These are phyloP conservation scores for Paragorgia papillata DNA, from an alignment of 92 coral and sea anemone genomes.

Conservation along the genomic window DNA sequence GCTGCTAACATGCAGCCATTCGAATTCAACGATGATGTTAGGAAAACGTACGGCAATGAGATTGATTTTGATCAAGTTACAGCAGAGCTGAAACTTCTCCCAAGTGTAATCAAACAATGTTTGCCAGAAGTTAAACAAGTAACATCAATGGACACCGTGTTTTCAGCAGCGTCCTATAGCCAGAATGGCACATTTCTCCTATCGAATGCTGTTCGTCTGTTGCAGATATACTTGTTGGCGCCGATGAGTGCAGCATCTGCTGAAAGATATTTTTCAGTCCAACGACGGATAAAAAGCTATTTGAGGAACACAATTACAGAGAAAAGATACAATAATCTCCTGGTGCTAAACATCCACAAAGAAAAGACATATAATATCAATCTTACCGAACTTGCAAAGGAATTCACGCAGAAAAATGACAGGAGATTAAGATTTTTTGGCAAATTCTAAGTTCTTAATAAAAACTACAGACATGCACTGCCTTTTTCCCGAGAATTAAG, in stretches of 20 bases:
- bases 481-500: too few species aligned
- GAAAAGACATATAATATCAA: background rate
- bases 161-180: background rate
- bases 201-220: background rate
- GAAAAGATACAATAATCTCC: background rate
- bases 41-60: background rate
- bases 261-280: constrained; percentile 21
- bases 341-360: constrained; percentile 19
- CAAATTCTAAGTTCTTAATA: background rate
- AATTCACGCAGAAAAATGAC: constrained; percentile 9
- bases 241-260: constrained; percentile 1
- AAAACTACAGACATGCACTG: too few species aligned
- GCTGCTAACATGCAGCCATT: constrained; percentile 14
- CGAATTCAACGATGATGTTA: background rate
- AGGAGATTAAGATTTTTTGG: constrained; percentile 8
- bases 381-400: constrained; percentile 10
- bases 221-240: constrained; percentile 26
- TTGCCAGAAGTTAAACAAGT: constrained; percentile 17
- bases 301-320: background rate
- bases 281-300: constrained; percentile 7
- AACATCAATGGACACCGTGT: constrained; percentile 25
- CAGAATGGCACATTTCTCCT: background rate
- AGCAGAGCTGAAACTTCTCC: constrained; percentile 20
- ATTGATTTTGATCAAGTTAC: constrained; percentile 23
- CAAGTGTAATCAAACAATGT: constrained; percentile 17